Conservation (phyloP, 2,888 invertebrate species). For the Cephus pygmeus region DNA sequence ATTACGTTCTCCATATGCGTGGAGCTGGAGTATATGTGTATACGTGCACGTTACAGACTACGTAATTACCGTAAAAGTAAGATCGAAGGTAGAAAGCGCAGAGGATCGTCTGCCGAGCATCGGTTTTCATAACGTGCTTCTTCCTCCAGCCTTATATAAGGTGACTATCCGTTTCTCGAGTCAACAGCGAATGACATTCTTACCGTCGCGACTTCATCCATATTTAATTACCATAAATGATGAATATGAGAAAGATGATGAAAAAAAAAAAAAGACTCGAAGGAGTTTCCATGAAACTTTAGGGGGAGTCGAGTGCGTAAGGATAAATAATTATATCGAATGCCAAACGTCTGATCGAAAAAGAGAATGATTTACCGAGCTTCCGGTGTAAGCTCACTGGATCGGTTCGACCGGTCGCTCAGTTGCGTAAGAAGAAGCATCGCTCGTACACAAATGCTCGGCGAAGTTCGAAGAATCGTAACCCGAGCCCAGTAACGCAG, state of each 20-base stretch:
- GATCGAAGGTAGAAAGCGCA: constrained; percentile 62
- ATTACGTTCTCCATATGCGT: background rate
- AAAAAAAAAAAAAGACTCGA: background rate
- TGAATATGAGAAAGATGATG: background rate
- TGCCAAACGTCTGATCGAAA: background rate
- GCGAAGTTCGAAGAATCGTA: background rate
- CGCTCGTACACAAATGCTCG: background rate
- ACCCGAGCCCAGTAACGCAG: background rate
- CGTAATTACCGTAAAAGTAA: constrained; percentile 55
- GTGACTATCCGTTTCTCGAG: constrained; percentile 28
- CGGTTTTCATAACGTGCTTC: constrained; percentile 54
- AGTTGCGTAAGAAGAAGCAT: background rate
- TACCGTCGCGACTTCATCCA: constrained; percentile 16
- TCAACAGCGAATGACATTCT: constrained; percentile 51
- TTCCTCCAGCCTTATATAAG: constrained; percentile 48
- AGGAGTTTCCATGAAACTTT: background rate
- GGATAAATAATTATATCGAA: background rate
- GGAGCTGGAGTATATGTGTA: constrained; percentile 24
- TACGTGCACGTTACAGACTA: constrained; percentile 31
- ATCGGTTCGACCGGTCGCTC: background rate
- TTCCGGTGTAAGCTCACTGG: background rate
- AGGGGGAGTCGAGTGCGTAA: background rate
- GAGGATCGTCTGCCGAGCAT: constrained; percentile 64
- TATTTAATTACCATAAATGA: background rate
- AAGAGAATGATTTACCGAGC: background rate